Conservation (phyloP, 2,797 vertebrate species). For the Ataeniobius toweri region DNA sequence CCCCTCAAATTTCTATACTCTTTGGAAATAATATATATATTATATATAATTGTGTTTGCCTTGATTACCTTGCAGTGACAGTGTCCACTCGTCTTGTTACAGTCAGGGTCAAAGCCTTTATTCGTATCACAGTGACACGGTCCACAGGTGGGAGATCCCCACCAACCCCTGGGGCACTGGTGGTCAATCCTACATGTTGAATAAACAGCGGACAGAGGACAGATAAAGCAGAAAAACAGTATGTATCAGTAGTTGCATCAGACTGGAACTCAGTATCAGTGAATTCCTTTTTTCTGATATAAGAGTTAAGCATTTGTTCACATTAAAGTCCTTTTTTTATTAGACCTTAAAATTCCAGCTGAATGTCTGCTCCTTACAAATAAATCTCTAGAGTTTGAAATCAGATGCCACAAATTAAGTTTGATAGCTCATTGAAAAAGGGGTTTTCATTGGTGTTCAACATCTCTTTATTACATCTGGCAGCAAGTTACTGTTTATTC, state of each 20-base stretch:
- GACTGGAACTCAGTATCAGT: background rate
- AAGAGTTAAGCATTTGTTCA: no score
- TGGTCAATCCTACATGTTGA: constrained; percentile 87
- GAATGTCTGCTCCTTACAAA: background rate
- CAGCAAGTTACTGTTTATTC: background rate
- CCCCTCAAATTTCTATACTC: background rate
- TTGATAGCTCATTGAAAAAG: background rate
- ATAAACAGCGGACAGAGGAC: constrained; percentile 28
- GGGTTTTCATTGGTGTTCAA: background rate
- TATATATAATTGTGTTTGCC: no score
- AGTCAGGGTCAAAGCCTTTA: constrained; percentile 95
- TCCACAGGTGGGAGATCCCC: constrained; percentile 94
- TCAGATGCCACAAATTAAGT: background rate
- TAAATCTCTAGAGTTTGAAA: background rate
- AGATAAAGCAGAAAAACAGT: background rate
- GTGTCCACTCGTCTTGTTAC: constrained; percentile 94
- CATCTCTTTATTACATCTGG: background rate
- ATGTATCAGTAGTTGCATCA: background rate
- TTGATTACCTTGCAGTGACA: constrained; percentile 95
- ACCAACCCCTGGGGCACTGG: constrained; percentile 97
- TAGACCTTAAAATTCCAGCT: background rate
- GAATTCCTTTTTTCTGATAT: background rate
- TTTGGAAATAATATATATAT: background rate
- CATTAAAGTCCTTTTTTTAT: no score
- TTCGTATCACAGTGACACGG: constrained; percentile 93